Evolutionary conservation across 2,797 vertebrate genomes (phyloP), one percentile per base, ranked within the genome.

Genomic region (Poeciliopsis infans): DNA sequence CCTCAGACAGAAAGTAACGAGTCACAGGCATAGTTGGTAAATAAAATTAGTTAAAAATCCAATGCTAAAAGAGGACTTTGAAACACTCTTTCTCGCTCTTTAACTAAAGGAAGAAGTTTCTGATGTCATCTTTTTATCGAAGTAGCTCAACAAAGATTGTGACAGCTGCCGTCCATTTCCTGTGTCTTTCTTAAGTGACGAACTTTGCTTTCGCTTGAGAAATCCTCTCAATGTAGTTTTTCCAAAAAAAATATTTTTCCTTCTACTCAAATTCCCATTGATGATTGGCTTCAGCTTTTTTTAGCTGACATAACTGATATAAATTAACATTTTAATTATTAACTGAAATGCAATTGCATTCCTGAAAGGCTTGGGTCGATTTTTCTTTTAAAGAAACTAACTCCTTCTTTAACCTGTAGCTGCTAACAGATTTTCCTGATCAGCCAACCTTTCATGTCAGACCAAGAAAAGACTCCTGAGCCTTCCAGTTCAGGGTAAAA

Each of bases 401-500:
- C 86, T 78, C 55, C 69, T 78, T 31, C 71, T 78, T 31, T 2
- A 46, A 81, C 64, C 78, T 85, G 77, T 72, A 64, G 82, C 76
- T 83, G 49, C 59, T 68, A 82, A 83, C 73, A 83, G 68, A 73
- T 85, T 86, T 87, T 83, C 11, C 41, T 81, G 88, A 83, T 72
- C n/a, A 82, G 77, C 61, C 20, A 66, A 82, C 77, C 82, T 75
- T 77, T 87, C 79, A 70, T 61, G 79, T 88, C 79, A 59, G 76
- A 86, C 91, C 72, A 86, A 1, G 1, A 55, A 78, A 83, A 55
- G 11, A 70, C 57, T n/a, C 31, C 74, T 23, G 23, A 74, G 49
- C 31, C 51, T 76, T 77, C 1, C 28, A 79, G 77, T 88, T 74
- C 18, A 85, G 76, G 76, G 75, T 64, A 71, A 85, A 70, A 25